phyloP scores from a whole-genome alignment of 1,140 invertebrate species.

The Anoplophora glabripennis region DNA sequence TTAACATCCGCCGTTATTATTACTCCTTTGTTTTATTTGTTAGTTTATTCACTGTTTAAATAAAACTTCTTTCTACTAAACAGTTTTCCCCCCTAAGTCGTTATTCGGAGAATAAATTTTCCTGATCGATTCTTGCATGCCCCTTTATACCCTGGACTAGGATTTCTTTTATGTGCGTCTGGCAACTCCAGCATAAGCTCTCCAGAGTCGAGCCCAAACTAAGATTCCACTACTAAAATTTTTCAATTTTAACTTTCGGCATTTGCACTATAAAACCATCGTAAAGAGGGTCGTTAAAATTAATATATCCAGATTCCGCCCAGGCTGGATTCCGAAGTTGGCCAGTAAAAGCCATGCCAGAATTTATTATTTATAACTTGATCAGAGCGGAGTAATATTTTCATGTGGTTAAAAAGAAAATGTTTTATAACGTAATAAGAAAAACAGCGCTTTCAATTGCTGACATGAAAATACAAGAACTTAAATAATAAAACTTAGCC shows the following conservation, averaged over 20 bases:
- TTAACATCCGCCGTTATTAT: no score
- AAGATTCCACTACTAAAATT: background rate
- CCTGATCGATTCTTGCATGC: no score
- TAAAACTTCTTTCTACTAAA: no score
- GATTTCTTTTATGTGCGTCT: no score
- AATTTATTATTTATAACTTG: conserved; percentile 24
- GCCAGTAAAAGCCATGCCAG: conserved; percentile 16
- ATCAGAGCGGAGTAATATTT: conserved; percentile 23
- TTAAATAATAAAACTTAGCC: conserved; percentile 46
- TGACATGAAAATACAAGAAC: conserved; percentile 47
- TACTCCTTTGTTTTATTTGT: no score
- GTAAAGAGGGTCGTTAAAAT: conserved; percentile 16
- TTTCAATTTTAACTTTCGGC: conserved; percentile 6
- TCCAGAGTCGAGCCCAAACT: background rate
- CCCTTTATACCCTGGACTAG: no score
- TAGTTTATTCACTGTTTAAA: no score
- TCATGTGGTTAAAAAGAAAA: conserved; percentile 14
- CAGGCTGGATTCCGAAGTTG: conserved; percentile 12
- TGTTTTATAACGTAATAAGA: conserved; percentile 42
- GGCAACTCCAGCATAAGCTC: no score
- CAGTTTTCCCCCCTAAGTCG: no score
- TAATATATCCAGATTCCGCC: conserved; percentile 14
- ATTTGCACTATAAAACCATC: conserved; percentile 8
- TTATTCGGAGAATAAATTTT: no score
- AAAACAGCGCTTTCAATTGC: conserved; percentile 44